These are phyloP conservation scores for Erythrocercus mccallii DNA, from an alignment of 2,113 vertebrate species.

Conservation along the genomic window DNA sequence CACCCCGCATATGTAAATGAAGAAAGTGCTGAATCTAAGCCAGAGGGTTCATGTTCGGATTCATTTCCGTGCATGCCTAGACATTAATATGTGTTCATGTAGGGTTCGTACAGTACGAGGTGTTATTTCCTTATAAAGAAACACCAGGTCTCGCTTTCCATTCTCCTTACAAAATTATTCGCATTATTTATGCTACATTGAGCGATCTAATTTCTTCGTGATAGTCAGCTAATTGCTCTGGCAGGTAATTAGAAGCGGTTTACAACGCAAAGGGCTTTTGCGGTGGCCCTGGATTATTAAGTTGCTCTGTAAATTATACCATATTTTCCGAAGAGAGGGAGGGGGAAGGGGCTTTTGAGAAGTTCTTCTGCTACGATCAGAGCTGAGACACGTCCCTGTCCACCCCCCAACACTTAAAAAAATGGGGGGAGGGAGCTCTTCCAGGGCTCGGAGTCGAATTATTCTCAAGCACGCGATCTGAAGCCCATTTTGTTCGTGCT, in stretches of 20 bases:
- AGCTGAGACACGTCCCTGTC: slow-evolving; percentile 49
- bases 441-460: slow-evolving; percentile 76
- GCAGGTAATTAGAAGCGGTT: slow-evolving; percentile 88
- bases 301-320: slow-evolving; percentile 86
- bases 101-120: slow-evolving; percentile 76
- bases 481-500: slow-evolving; percentile 96
- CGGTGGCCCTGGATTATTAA: slow-evolving; percentile 84
- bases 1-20: slow-evolving; percentile 77
- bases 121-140: slow-evolving; percentile 87
- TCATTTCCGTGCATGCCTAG: slow-evolving; percentile 78
- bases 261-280: slow-evolving; percentile 79
- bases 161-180: slow-evolving; percentile 86
- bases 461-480: slow-evolving; percentile 93
- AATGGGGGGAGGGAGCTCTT: slow-evolving; percentile 63
- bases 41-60: slow-evolving; percentile 74
- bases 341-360: slow-evolving; percentile 68
- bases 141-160: slow-evolving; percentile 84
- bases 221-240: slow-evolving; percentile 95
- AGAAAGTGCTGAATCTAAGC: slow-evolving; percentile 74
- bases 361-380: slow-evolving; percentile 72
- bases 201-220: slow-evolving; percentile 91
- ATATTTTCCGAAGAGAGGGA: slow-evolving; percentile 75
- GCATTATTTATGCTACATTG: slow-evolving; percentile 90
- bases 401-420: slow-evolving; percentile 44
- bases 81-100: slow-evolving; percentile 79